phyloP scores from a whole-genome alignment of 2,113 vertebrate genomes.

The Corydoras maculifer region DNA sequence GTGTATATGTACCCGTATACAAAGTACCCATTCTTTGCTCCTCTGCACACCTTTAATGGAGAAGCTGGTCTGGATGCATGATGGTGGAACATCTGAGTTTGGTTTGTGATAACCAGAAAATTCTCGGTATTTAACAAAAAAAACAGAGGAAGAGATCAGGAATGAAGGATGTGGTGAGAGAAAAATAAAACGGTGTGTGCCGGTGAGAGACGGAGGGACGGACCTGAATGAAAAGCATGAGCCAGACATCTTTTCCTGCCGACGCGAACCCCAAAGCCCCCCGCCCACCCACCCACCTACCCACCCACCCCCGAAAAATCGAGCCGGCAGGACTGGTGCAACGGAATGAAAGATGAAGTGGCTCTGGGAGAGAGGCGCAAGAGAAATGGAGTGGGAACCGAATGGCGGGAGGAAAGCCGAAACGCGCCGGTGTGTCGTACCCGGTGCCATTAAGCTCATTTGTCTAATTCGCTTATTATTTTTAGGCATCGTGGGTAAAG shows the following conservation, averaged over 20 bases:
- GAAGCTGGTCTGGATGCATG: constrained; percentile 57
- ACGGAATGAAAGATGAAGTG: constrained; percentile 2
- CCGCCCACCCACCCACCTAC: too few species aligned
- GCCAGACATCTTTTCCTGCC: background rate
- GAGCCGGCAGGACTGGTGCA: background rate
- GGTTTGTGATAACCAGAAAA: constrained; percentile 65
- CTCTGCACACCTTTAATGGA: too few species aligned
- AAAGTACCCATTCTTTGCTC: too few species aligned
- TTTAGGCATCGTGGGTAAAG: too few species aligned
- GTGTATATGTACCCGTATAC: too few species aligned
- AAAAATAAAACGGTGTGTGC: constrained; percentile 27
- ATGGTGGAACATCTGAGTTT: constrained; percentile 55
- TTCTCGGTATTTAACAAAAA: constrained; percentile 35
- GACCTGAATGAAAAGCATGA: background rate
- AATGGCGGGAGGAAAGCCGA: background rate
- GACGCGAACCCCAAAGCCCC: too few species aligned
- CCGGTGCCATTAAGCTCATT: background rate
- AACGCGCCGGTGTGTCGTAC: background rate
- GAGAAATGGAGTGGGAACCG: background rate
- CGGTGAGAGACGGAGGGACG: constrained; percentile 7
- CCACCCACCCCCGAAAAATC: too few species aligned
- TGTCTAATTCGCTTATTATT: background rate
- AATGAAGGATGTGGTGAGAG: constrained; percentile 46
- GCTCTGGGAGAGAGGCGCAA: background rate
- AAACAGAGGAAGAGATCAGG: constrained; percentile 5